phyloP scores from a whole-genome alignment of 2,888 invertebrate species.

The Ligdia adustata region DNA sequence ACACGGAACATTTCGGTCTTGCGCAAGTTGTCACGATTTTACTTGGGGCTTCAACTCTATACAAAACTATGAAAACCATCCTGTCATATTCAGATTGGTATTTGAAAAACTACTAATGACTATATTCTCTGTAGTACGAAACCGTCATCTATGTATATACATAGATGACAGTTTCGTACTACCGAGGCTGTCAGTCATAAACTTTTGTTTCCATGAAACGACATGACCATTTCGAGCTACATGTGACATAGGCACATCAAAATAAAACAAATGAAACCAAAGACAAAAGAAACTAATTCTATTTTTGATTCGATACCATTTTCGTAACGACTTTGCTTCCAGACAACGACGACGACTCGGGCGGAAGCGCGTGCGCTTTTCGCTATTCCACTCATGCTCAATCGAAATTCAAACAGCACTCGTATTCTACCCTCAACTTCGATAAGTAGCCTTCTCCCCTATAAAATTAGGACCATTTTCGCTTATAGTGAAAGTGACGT shows the following conservation, averaged over 20 bases:
- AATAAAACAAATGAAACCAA: slow-evolving; percentile 6
- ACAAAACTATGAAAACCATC: too few species aligned
- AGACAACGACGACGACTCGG: slow-evolving; percentile 41
- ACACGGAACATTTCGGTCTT: too few species aligned
- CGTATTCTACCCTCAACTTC: slow-evolving; percentile 25
- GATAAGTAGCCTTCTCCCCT: slow-evolving; percentile 32
- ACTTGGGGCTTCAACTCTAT: too few species aligned
- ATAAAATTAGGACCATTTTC: slow-evolving; percentile 35
- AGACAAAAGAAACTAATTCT: slow-evolving; percentile 27
- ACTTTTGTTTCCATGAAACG: too few species aligned
- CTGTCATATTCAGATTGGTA: too few species aligned
- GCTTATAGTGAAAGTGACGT: slow-evolving; percentile 56
- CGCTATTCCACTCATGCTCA: slow-evolving; percentile 61
- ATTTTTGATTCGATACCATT: slow-evolving; percentile 33
- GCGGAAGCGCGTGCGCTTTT: slow-evolving; percentile 60
- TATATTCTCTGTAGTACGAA: too few species aligned
- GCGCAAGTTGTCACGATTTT: too few species aligned
- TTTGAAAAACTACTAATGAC: too few species aligned
- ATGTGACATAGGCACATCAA: slow-evolving; percentile 2
- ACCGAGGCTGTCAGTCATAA: too few species aligned
- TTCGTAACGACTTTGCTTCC: slow-evolving; percentile 54
- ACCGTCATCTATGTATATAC: too few species aligned
- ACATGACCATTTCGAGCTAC: too few species aligned
- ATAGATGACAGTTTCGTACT: too few species aligned
- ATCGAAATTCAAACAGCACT: slow-evolving; percentile 45